A percentile compares a stretch with the other conserved stretches of the same genome.
phyloP scores from a whole-genome alignment of 2,888 invertebrate genomes.

The Timema podura region DNA sequence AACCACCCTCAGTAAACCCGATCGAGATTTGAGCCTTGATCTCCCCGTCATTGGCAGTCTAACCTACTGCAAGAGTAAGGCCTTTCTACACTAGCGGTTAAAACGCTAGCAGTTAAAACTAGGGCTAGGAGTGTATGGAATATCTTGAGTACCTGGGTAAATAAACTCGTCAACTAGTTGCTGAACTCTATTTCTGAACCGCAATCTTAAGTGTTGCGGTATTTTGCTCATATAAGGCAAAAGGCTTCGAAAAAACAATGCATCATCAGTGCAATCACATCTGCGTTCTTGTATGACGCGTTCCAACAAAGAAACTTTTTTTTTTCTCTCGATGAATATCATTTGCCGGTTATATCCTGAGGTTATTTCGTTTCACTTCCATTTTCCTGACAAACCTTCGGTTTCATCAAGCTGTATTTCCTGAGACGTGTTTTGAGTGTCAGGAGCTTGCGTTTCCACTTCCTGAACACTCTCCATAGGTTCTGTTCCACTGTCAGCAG shows the following conservation, averaged over 20 bases:
- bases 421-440: not conserved
- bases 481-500: slow-evolving; percentile 3
- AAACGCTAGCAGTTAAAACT: no score
- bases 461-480: not conserved
- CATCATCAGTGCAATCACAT: not conserved
- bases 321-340: slow-evolving; percentile 5
- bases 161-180: not conserved
- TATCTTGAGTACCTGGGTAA: not conserved
- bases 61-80: no score
- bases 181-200: not conserved
- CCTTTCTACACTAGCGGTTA: no score
- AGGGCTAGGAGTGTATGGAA: not conserved
- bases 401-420: not conserved
- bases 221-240: slow-evolving; percentile 2
- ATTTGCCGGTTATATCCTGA: not conserved
- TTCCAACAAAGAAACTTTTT: not conserved
- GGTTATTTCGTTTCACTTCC: not conserved
- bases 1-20: no score
- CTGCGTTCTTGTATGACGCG: not conserved
- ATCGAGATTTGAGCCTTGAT: no score
- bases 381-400: not conserved
- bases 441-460: not conserved
- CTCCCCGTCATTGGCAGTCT: no score
- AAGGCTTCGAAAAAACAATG: slow-evolving; percentile 5
- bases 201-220: not conserved